Evolutionary conservation across 2,797 vertebrate genomes (phyloP).

Genomic region (Silurus lanzhouensis): DNA sequence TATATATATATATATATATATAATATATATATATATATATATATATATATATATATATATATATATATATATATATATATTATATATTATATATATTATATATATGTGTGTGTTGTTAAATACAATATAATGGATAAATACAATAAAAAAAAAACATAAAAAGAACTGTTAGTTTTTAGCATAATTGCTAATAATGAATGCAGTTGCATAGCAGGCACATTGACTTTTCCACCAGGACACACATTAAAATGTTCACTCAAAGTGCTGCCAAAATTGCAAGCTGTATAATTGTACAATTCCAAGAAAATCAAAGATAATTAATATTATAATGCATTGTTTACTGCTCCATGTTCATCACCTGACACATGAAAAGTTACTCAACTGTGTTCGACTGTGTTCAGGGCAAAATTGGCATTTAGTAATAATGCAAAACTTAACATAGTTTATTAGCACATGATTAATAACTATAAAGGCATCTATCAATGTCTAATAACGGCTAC

Average conservation of each 20-base stretch:
- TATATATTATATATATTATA: too few relatives aligned
- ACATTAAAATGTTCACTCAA: constrained; percentile 7
- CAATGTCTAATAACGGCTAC: background rate
- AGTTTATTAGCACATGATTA: background rate
- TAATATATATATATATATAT: too few relatives aligned
- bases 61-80: too few relatives aligned
- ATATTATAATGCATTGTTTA: background rate
- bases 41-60: too few relatives aligned
- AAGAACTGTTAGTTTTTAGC: too few relatives aligned
- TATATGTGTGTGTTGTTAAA: too few relatives aligned
- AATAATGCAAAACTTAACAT: background rate
- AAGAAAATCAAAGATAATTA: background rate
- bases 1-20: too few relatives aligned
- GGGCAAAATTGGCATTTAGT: background rate
- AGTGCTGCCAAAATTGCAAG: background rate
- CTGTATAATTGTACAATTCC: background rate
- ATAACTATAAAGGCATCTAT: background rate
- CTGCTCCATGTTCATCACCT: background rate
- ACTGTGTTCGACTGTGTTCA: background rate
- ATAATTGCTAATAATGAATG: background rate
- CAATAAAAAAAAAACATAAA: too few relatives aligned
- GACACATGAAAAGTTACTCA: background rate
- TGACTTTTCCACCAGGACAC: background rate
- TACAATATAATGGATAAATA: background rate
- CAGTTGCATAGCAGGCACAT: background rate